Conservation (phyloP, 2,888 invertebrate genomes). For the Phyllotreta cruciferae region DNA sequence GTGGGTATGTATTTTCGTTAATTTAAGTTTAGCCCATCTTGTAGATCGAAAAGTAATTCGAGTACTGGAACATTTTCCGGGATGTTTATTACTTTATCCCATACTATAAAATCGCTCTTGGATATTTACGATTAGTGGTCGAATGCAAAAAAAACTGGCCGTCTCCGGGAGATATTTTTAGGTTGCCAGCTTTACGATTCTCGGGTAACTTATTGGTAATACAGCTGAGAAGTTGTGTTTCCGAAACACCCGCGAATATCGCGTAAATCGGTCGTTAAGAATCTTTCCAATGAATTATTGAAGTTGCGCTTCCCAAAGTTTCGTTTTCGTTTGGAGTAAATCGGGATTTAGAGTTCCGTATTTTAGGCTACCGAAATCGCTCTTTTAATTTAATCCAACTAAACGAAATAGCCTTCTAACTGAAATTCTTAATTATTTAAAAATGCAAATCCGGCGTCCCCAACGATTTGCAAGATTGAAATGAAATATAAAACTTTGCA, state of each 20-base stretch:
- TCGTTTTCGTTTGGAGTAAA: neutral
- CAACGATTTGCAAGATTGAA: no score
- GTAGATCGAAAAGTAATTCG: neutral
- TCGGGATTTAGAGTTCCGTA: neutral
- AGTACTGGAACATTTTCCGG: neutral
- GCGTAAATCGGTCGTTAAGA: conserved; percentile 6
- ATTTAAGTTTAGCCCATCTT: no score
- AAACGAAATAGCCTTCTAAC: no score
- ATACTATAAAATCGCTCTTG: neutral
- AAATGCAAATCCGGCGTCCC: no score
- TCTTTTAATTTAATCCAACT: no score
- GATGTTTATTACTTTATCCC: conserved; percentile 6
- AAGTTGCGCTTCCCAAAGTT: conserved; percentile 26
- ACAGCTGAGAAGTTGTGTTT: conserved; percentile 6
- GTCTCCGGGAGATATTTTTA: conserved; percentile 7
- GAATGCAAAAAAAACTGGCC: neutral
- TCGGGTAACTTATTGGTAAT: conserved; percentile 8
- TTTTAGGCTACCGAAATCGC: neutral
- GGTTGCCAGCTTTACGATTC: neutral
- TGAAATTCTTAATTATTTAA: no score
- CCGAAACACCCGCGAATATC: conserved; percentile 16
- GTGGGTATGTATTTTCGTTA: no score
- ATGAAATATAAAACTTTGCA: no score
- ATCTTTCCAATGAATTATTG: conserved; percentile 28
- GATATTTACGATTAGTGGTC: conserved; percentile 4